Conservation (phyloP, 2,113 vertebrate species). For the Gallinago undulata region DNA sequence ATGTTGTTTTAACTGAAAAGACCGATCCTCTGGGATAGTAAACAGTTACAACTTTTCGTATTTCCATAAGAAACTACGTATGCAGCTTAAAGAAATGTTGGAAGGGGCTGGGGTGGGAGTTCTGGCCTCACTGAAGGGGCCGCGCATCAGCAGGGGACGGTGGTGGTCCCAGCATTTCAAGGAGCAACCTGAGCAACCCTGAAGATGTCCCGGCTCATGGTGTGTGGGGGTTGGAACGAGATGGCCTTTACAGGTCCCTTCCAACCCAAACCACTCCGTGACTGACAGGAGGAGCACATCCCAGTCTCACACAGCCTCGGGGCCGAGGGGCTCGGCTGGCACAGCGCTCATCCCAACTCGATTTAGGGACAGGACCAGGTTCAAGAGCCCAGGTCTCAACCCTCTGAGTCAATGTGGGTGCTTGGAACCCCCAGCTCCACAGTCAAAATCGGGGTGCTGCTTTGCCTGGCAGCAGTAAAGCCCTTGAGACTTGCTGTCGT, state of each 20-base stretch:
- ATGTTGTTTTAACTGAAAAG: not conserved
- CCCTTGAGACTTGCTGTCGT: rapidly evolving
- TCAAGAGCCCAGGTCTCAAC: not conserved
- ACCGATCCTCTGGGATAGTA: not conserved
- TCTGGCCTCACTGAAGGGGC: not conserved
- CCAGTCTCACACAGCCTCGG: not conserved
- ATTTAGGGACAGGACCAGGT: not conserved
- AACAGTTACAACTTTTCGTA: not conserved
- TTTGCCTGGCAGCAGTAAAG: not conserved
- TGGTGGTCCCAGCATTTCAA: rapidly evolving
- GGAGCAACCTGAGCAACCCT: not conserved
- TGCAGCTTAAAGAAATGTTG: not conserved
- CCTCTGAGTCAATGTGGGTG: not conserved
- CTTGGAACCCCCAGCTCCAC: not conserved
- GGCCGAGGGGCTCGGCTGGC: not conserved
- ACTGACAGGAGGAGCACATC: not conserved
- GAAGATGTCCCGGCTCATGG: not conserved
- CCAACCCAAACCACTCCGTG: not conserved
- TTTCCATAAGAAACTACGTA: rapidly evolving
- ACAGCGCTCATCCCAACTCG: not conserved
- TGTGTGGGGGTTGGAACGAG: not conserved
- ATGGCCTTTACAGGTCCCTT: not conserved
- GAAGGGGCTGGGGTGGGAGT: not conserved
- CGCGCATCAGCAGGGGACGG: rapidly evolving
- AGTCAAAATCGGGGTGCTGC: rapidly evolving